Conservation (phyloP, 2,797 vertebrate species). For the Myiotriccus ornatus region DNA sequence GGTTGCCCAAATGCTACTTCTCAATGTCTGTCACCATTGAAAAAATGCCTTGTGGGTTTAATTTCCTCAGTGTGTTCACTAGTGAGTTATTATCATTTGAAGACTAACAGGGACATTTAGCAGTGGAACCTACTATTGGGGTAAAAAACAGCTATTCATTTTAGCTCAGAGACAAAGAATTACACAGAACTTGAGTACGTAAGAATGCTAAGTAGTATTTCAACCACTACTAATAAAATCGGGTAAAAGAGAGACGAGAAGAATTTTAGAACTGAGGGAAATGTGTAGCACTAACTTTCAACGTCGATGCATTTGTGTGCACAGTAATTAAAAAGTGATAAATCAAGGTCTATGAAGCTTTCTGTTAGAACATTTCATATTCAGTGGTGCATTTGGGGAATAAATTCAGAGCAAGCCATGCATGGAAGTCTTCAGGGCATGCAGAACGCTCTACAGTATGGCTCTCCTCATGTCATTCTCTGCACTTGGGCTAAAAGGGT, state of each 20-base stretch:
- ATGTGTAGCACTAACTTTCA: not conserved
- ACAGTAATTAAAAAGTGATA: constrained; percentile 23
- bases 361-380: not conserved
- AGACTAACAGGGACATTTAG: not conserved
- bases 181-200: not conserved
- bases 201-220: not conserved
- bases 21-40: not conserved
- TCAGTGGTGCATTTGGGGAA: constrained; percentile 1
- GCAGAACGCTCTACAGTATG: not conserved
- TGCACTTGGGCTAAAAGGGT: not conserved
- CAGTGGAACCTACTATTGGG: not conserved
- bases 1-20: not conserved
- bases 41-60: not conserved
- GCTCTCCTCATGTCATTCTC: not conserved
- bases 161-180: not conserved
- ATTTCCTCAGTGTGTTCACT: constrained; percentile 19
- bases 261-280: not conserved
- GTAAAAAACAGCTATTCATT: not conserved
- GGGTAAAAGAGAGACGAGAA: not conserved
- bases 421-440: not conserved
- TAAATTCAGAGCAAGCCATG: constrained; percentile 10
- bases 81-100: not conserved
- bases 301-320: not conserved
- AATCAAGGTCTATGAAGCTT: not conserved
- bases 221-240: not conserved